Percentiles rank a stretch among this genome's conserved stretches.
These are phyloP conservation scores for Papilio xuthus DNA, from an alignment of 1,140 invertebrate genomes.

Conservation along the genomic window DNA sequence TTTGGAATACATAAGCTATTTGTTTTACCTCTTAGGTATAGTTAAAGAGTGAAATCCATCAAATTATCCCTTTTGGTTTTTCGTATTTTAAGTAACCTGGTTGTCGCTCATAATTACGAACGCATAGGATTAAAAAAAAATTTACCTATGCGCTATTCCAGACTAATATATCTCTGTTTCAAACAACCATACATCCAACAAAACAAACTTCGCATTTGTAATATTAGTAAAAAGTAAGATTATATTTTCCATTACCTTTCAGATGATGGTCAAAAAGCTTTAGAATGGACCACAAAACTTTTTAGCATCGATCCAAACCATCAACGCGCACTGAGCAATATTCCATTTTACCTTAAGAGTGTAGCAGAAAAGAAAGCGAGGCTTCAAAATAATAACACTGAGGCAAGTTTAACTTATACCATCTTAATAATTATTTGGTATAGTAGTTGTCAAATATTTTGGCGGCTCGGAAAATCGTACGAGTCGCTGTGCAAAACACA, in stretches of 20 bases:
- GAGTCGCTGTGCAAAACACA: too few species aligned
- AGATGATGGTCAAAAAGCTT: conserved; percentile 93
- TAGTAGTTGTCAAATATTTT: too few species aligned
- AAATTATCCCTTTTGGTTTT: too few species aligned
- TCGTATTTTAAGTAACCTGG: too few species aligned
- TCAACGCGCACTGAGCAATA: conserved; percentile 91
- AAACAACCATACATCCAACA: too few species aligned
- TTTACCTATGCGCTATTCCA: too few species aligned
- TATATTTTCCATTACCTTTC: conserved; percentile 40
- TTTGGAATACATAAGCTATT: conserved; percentile 97
- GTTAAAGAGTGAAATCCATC: conserved; percentile 17
- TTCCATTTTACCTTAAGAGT: conserved; percentile 91
- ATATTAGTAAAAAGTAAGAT: background rate
- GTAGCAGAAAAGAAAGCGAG: conserved; percentile 83
- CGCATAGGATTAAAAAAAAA: too few species aligned
- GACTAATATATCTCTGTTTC: too few species aligned
- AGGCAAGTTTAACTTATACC: conserved; percentile 67
- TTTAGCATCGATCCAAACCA: conserved; percentile 92
- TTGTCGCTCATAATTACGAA: too few species aligned
- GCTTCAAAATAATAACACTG: conserved; percentile 85
- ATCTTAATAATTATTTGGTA: background rate
- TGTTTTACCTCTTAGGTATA: conserved; percentile 94
- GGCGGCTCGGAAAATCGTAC: too few species aligned
- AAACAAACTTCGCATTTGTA: too few species aligned
- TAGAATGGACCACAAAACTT: conserved; percentile 96